Percentiles rank a stretch among this genome's conserved stretches.
Evolutionary conservation across 2,113 vertebrate species (phyloP).

Genomic region (Macaca nemestrina): DNA sequence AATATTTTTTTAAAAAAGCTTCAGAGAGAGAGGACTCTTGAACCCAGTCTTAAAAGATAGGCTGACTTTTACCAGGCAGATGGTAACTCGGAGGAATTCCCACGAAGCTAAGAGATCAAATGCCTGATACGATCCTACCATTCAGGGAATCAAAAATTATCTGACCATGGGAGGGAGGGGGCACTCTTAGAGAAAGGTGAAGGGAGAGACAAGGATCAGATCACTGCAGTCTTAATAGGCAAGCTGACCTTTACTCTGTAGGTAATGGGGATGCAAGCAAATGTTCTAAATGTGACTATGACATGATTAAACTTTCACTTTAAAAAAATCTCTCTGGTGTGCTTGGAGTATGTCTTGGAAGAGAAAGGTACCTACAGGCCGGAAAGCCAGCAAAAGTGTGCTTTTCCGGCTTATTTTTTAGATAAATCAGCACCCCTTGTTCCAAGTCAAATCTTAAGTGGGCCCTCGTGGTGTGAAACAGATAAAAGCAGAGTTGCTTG

Average conservation of each 20-base stretch:
- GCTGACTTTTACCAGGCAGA: not conserved
- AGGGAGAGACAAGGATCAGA: not conserved
- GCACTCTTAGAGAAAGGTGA: not conserved
- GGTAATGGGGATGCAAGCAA: not conserved
- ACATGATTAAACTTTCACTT: not conserved
- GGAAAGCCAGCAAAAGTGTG: not conserved
- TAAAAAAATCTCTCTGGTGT: not conserved
- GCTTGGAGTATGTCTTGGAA: not conserved
- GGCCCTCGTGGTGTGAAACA: not conserved
- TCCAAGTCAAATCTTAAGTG: not conserved
- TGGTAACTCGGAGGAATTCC: not conserved
- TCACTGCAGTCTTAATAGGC: not conserved
- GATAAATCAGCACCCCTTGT: not conserved
- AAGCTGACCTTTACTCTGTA: not conserved
- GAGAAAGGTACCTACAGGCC: not conserved
- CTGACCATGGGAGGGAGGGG: not conserved
- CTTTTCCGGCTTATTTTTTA: not conserved
- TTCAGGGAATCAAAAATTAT: not conserved
- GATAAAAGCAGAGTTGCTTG: not conserved
- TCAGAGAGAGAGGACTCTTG: not conserved
- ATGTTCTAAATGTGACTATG: not conserved
- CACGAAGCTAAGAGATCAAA: not conserved
- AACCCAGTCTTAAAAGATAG: slow-evolving; percentile 19
- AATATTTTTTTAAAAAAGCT: not conserved
- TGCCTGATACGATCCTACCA: not conserved